Base-by-base conservation (phyloP, 2,888 invertebrate genomes). In the Meganola albula region DNA sequence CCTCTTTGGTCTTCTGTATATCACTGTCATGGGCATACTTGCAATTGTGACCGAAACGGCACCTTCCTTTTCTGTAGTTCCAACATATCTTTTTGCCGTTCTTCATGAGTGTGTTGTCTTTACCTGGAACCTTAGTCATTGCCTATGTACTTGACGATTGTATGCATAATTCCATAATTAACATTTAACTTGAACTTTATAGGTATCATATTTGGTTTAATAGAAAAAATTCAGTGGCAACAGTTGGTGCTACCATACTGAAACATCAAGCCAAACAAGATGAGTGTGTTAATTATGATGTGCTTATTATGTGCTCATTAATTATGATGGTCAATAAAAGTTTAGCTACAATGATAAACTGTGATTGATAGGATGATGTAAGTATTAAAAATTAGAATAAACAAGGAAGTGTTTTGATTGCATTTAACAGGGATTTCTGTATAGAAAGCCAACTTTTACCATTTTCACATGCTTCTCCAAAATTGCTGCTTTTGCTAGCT, bases 391-490 rank as follows among this genome's bases (percentile, higher is more conserved):
- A n/a, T n/a, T n/a, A n/a, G n/a, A n/a, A n/a, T n/a, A n/a, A n/a
- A n/a, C n/a, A n/a, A n/a, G n/a, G n/a, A n/a, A n/a, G n/a, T n/a
- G n/a, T n/a, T n/a, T n/a, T n/a, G n/a, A n/a, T n/a, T n/a, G n/a
- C n/a, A n/a, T n/a, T n/a, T n/a, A n/a, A n/a, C n/a, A n/a, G n/a
- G n/a, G n/a, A n/a, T n/a, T n/a, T n/a, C n/a, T n/a, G n/a, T n/a
- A 72, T 70, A 71, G 80, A 69, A 82, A 82, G 75, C 85, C 83
- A 84, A 87, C 86, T 75, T 86, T 88, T 57, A 93, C 95, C 95
- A 97, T 95, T 88, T 96, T 96, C 0, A 97, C 96, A 71, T 97
- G 97, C 60, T 94, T 94, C 61, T 97, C 95, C 24, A 97, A 79
- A 35, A 95, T 91, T 8, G 95, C 94, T 37, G 92, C 91, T 69